Evolutionary conservation across 2,888 invertebrate species (phyloP).

Genomic region (Incurvaria masculella): DNA sequence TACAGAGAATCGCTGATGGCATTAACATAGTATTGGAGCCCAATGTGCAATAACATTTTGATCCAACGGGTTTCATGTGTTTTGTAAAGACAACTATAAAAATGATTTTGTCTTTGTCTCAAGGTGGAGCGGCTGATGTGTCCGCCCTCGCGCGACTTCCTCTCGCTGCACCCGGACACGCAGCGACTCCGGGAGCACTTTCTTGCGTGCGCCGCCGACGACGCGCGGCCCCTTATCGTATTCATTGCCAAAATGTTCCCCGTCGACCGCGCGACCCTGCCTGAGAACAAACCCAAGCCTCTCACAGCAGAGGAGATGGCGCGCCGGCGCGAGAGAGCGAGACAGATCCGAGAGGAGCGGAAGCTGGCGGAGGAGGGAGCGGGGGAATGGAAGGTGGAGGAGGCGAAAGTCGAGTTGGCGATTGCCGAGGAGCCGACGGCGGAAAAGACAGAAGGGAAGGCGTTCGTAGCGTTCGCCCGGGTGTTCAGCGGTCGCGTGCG

Average conservation of each 20-base stretch:
- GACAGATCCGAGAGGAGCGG: slow-evolving; percentile 61
- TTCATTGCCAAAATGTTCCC: slow-evolving; percentile 92
- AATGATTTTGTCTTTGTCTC: too few relatives aligned
- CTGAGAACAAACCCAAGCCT: slow-evolving; percentile 76
- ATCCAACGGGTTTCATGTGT: too few relatives aligned
- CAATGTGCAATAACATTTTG: too few relatives aligned
- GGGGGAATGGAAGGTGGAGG: slow-evolving; percentile 17
- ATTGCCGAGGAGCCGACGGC: slow-evolving; percentile 19
- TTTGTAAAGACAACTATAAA: too few relatives aligned
- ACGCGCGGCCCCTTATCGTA: slow-evolving; percentile 65
- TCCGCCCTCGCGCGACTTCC: slow-evolving; percentile 65
- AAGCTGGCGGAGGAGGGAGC: slow-evolving; percentile 22
- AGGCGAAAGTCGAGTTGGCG: slow-evolving; percentile 20
- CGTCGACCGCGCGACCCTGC: slow-evolving; percentile 68
- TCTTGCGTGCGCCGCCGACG: slow-evolving; percentile 62
- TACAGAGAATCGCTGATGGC: too few relatives aligned
- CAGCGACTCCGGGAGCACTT: slow-evolving; percentile 68
- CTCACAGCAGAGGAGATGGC: slow-evolving; percentile 73
- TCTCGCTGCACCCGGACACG: slow-evolving; percentile 65
- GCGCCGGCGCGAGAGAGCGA: slow-evolving; percentile 62
- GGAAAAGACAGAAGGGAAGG: slow-evolving; percentile 30
- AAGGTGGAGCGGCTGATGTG: slow-evolving; percentile 83
- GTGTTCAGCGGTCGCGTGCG: slow-evolving; percentile 85
- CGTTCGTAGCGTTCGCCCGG: slow-evolving; percentile 88
- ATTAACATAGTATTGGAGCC: too few relatives aligned